phyloP scores from a whole-genome alignment of 2,888 invertebrate species.

The Tetheella fluctuosa region DNA sequence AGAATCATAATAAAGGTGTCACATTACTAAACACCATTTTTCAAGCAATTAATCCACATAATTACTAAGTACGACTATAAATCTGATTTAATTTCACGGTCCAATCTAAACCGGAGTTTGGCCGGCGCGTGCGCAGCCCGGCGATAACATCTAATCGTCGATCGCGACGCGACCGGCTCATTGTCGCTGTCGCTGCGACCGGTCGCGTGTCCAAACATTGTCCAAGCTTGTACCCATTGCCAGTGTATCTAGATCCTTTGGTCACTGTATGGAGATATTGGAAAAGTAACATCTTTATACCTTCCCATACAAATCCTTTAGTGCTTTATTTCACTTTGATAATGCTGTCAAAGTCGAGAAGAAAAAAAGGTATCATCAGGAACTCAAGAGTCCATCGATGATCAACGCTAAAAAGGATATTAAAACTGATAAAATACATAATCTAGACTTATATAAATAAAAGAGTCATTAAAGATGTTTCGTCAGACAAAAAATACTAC shows the following conservation, averaged over 20 bases:
- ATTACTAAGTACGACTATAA: slow-evolving; percentile 57
- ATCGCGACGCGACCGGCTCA: slow-evolving; percentile 63
- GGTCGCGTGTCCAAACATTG: slow-evolving; percentile 71
- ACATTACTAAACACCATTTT: slow-evolving; percentile 38
- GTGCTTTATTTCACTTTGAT: background rate
- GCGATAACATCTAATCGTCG: slow-evolving; percentile 68
- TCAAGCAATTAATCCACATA: slow-evolving; percentile 58
- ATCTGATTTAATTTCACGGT: slow-evolving; percentile 67
- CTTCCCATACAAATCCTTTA: background rate
- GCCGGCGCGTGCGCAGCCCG: slow-evolving; percentile 66
- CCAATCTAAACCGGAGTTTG: slow-evolving; percentile 52
- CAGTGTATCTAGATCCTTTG: slow-evolving; percentile 10
- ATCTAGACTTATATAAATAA: background rate
- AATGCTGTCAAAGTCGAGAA: background rate
- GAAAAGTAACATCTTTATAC: slow-evolving; percentile 2
- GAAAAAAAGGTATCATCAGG: background rate
- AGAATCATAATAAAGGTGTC: slow-evolving; percentile 9
- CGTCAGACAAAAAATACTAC: slow-evolving; percentile 5
- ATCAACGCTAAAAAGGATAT: background rate
- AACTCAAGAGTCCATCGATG: background rate
- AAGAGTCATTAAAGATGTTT: slow-evolving; percentile 3
- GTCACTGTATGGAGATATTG: slow-evolving; percentile 9
- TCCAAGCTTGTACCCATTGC: slow-evolving; percentile 40
- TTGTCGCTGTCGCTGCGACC: slow-evolving; percentile 61
- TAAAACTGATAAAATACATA: background rate